phyloP scores from a whole-genome alignment of 2,888 invertebrate species.

The Apodemia mormo region DNA sequence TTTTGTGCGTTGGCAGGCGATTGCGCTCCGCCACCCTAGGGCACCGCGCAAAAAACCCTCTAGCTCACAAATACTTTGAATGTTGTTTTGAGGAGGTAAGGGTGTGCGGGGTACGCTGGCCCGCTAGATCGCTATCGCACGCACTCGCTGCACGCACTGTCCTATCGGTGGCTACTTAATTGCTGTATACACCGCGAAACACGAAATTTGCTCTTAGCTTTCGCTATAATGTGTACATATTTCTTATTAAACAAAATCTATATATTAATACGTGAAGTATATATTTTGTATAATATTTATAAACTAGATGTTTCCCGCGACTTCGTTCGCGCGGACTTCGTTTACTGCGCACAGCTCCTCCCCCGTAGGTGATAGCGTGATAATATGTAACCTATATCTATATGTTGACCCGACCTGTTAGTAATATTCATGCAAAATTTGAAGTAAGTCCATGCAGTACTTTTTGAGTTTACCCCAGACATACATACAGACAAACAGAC shows the following conservation, averaged over 20 bases:
- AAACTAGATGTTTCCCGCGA: too few relatives aligned
- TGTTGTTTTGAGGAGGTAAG: slow-evolving; percentile 64
- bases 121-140: slow-evolving; percentile 79
- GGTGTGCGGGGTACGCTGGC: slow-evolving; percentile 52
- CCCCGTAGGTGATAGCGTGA: too few relatives aligned
- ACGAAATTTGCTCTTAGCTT: slow-evolving; percentile 29
- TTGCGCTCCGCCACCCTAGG: slow-evolving; percentile 78
- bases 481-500: too few relatives aligned
- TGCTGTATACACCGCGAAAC: slow-evolving; percentile 64
- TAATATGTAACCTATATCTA: too few relatives aligned
- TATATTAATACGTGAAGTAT: too few relatives aligned
- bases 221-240: slow-evolving; percentile 8
- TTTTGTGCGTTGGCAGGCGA: slow-evolving; percentile 76
- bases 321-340: too few relatives aligned
- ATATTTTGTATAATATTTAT: too few relatives aligned
- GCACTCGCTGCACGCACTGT: slow-evolving; percentile 80
- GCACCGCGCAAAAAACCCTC: slow-evolving; percentile 80
- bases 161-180: slow-evolving; percentile 77
- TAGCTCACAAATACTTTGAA: slow-evolving; percentile 73
- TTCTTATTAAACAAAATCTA: neutral
- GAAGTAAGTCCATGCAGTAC: too few relatives aligned
- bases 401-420: too few relatives aligned
- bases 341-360: too few relatives aligned
- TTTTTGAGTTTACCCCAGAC: too few relatives aligned
- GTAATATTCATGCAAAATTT: too few relatives aligned